Evolutionary conservation across 1,140 invertebrate species (phyloP).

Genomic region (Macrocentrus cingulum): DNA sequence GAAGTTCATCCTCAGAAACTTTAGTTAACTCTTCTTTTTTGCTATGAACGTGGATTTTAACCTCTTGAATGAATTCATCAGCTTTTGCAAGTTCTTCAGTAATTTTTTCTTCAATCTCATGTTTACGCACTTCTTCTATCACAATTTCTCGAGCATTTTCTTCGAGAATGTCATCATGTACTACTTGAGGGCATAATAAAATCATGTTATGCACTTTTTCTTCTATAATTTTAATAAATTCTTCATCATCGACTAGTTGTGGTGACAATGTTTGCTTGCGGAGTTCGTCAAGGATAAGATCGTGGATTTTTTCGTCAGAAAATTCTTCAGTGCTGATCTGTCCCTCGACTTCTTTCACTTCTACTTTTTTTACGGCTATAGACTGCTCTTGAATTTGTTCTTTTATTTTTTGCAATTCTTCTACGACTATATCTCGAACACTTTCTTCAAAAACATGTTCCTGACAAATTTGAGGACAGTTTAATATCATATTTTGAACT

Average conservation of each 20-base stretch:
- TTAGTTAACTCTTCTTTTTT: constrained; percentile 27
- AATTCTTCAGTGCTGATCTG: constrained; percentile 3
- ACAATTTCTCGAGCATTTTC: constrained; percentile 15
- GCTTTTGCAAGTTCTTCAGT: constrained; percentile 22
- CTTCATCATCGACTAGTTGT: neutral
- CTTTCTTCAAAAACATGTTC: constrained; percentile 15
- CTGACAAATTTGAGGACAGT: constrained; percentile 15
- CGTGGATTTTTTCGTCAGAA: constrained; percentile 16
- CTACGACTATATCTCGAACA: constrained; percentile 17
- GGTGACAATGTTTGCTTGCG: constrained; percentile 1
- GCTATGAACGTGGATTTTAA: neutral
- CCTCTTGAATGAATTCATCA: constrained; percentile 20
- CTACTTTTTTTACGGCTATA: no score
- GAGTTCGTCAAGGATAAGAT: constrained; percentile 20
- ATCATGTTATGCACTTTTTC: constrained; percentile 8
- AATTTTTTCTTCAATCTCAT: neutral
- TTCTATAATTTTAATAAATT: constrained; percentile 4
- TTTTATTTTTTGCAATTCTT: constrained; percentile 19
- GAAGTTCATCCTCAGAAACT: neutral
- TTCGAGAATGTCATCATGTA: constrained; percentile 6
- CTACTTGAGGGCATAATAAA: neutral
- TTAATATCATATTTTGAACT: neutral
- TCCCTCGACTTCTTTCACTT: neutral
- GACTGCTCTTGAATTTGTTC: neutral
- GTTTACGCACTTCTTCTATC: neutral